Conservation (phyloP, 2,888 invertebrate genomes). For the Drosophila quasianomalipes region DNA sequence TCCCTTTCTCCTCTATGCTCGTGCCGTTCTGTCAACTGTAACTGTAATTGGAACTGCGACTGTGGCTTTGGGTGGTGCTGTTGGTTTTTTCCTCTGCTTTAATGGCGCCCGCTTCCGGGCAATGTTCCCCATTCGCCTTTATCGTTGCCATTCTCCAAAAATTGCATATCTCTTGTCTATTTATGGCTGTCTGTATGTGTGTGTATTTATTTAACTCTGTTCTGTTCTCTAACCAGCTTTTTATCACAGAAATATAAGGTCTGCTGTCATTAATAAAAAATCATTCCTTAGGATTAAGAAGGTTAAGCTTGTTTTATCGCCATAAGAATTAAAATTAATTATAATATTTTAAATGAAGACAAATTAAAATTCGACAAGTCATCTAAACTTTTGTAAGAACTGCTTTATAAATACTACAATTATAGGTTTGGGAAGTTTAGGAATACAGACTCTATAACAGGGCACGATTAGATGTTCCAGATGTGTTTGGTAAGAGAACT, state of each 20-base stretch:
- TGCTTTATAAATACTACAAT: not conserved
- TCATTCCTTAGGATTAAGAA: not conserved
- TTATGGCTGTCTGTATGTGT: not conserved
- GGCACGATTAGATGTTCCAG: not conserved
- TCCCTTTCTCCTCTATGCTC: not conserved
- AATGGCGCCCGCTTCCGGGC: constrained; percentile 61
- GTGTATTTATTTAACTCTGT: not conserved
- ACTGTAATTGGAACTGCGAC: constrained; percentile 76
- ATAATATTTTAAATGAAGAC: not conserved
- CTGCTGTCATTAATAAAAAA: not conserved
- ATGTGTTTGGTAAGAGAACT: not conserved
- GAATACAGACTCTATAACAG: not conserved
- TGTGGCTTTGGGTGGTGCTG: constrained; percentile 58
- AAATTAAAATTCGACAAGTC: not conserved
- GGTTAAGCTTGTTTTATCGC: not conserved
- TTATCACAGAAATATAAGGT: not conserved
- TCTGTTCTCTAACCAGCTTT: not conserved
- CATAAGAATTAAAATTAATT: not conserved
- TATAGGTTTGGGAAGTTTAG: not conserved
- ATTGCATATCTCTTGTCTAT: constrained; percentile 14
- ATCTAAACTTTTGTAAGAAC: not conserved
- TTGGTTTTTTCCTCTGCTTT: constrained; percentile 45
- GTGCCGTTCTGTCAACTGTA: constrained; percentile 45
- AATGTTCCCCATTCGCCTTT: constrained; percentile 29
- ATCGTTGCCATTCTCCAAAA: constrained; percentile 21